Percentiles rank a stretch among this genome's conserved stretches.
These are phyloP conservation scores for Mactra quadrangularis DNA, from an alignment of 1,140 invertebrate genomes.

Conservation along the genomic window DNA sequence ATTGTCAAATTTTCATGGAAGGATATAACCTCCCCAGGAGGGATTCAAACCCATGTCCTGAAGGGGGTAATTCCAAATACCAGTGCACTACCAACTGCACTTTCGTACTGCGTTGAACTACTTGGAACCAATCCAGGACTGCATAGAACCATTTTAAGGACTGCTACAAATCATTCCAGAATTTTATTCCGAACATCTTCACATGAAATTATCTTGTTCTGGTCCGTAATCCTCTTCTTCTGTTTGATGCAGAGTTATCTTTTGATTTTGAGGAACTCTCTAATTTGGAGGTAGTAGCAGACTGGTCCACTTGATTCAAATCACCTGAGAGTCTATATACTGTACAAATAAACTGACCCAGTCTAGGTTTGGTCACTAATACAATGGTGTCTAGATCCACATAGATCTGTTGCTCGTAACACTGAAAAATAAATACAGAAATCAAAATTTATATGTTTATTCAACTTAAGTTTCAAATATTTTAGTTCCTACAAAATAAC, in stretches of 20 bases:
- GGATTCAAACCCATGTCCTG: too few relatives aligned
- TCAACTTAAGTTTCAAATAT: too few relatives aligned
- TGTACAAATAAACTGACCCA: conserved; percentile 43
- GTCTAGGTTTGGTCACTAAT: conserved; percentile 32
- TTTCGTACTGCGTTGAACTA: too few relatives aligned
- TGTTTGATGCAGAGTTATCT: neutral
- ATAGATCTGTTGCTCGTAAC: conserved; percentile 33
- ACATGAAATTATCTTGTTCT: conserved; percentile 17
- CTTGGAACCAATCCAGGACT: too few relatives aligned
- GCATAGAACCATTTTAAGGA: too few relatives aligned
- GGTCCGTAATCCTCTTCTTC: neutral
- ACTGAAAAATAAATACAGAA: conserved; percentile 34
- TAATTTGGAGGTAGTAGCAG: neutral
- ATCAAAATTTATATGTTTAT: neutral
- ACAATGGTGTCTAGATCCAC: conserved; percentile 60
- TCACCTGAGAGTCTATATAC: conserved; percentile 53
- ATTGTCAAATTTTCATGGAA: too few relatives aligned
- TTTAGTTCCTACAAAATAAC: too few relatives aligned
- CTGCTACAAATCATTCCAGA: too few relatives aligned
- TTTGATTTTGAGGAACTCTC: neutral
- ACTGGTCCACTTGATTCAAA: conserved; percentile 40
- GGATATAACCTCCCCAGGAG: too few relatives aligned
- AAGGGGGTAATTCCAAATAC: too few relatives aligned
- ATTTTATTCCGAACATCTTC: too few relatives aligned
- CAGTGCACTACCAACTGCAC: too few relatives aligned